A percentile compares a stretch with the other conserved stretches of the same genome.
phyloP scores from a whole-genome alignment of 2,888 invertebrate genomes.

The Blera fallax region DNA sequence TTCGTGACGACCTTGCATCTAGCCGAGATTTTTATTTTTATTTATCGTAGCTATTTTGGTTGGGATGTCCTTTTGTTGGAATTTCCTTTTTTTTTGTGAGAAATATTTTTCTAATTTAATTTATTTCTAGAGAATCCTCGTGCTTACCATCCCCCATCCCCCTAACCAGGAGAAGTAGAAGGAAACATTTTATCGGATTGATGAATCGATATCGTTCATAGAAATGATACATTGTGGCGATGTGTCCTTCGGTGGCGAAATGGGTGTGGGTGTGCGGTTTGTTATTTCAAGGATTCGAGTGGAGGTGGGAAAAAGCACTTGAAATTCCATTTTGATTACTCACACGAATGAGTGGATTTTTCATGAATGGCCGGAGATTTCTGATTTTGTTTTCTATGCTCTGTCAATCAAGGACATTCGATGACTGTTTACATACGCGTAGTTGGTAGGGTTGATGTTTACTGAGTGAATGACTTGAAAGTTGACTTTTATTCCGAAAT shows the following conservation, averaged over 20 bases:
- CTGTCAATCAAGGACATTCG: neutral
- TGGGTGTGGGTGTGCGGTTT: too few relatives aligned
- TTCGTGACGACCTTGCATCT: neutral
- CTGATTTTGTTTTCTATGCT: neutral
- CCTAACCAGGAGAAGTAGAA: fast-evolving
- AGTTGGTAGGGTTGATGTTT: neutral
- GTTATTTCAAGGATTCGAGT: neutral
- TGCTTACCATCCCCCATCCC: too few relatives aligned
- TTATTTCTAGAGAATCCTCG: neutral
- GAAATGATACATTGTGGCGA: neutral
- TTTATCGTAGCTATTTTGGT: neutral
- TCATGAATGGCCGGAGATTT: neutral
- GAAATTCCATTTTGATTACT: neutral
- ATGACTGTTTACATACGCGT: neutral
- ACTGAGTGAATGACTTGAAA: neutral
- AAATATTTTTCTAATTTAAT: neutral
- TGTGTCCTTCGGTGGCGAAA: too few relatives aligned
- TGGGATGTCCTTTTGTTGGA: neutral
- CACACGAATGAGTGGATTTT: neutral
- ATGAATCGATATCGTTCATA: neutral
- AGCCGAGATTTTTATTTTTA: neutral
- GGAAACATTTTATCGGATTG: neutral
- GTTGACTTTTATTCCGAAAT: neutral
- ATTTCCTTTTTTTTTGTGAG: too few relatives aligned
- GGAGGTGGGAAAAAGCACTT: neutral